A percentile compares a stretch with the other conserved stretches of the same genome.
phyloP scores from a whole-genome alignment of 2,113 vertebrate species.

The Cheilinus undulatus region DNA sequence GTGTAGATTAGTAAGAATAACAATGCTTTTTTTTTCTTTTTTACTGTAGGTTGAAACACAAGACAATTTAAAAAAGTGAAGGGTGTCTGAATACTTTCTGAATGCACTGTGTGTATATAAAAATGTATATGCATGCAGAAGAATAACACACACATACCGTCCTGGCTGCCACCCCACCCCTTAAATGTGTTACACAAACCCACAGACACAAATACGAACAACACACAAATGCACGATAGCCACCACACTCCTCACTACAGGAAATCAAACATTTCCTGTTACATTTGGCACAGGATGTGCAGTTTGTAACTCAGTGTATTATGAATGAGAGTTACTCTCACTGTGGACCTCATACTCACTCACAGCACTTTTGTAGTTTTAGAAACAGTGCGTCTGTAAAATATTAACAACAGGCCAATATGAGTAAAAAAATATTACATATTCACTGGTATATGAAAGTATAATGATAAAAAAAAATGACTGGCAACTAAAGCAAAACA shows the following conservation, averaged over 20 bases:
- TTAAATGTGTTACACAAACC: constrained; percentile 6
- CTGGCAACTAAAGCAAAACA: too few relatives aligned
- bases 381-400: not conserved
- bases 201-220: constrained; percentile 1
- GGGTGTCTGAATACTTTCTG: too few relatives aligned
- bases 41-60: too few relatives aligned
- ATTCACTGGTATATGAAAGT: too few relatives aligned
- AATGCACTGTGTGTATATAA: not conserved
- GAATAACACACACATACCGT: not conserved
- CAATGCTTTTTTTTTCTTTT: too few relatives aligned
- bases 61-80: too few relatives aligned
- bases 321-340: constrained; percentile 76
- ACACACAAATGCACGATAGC: constrained; percentile 36
- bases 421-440: too few relatives aligned
- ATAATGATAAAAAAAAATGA: too few relatives aligned
- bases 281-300: constrained; percentile 73
- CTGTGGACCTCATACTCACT: constrained; percentile 68
- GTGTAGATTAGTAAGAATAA: too few relatives aligned
- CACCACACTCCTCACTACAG: constrained; percentile 74
- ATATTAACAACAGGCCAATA: too few relatives aligned
- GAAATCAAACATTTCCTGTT: constrained; percentile 79
- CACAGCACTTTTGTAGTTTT: constrained; percentile 61
- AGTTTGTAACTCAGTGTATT: constrained; percentile 69
- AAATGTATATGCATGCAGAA: not conserved
- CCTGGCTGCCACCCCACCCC: too few relatives aligned